Base-by-base conservation (phyloP, 2,888 invertebrate genomes). In the Agonopterix heracliana region DNA sequence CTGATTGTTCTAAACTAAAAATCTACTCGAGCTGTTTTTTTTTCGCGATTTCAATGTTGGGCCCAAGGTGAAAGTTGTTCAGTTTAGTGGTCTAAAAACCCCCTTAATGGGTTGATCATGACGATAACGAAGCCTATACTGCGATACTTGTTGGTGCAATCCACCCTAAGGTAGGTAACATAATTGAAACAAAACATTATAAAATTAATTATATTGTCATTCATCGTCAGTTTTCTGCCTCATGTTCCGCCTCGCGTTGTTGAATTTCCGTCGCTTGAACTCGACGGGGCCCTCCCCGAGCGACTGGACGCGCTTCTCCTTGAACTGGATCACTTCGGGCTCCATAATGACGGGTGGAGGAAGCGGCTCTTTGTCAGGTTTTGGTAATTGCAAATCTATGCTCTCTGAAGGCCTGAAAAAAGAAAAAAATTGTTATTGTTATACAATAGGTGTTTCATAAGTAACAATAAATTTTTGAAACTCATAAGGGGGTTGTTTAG, bases 221-320 rank as follows among this genome's bases (percentile, higher is more conserved):
- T 93, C 92, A 62, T 93, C 92, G 61, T 91, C 90, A 17, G 90
- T 56, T 73, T 94, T 90, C 69, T 92, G 91, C 51, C 94, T 80
- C 52, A 90, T 90, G 68, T 92, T 93, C 59, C 90, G 89, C 64
- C 91, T 92, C 1, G 73, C 67, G 51, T 82, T 85, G 52, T 85
- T 89, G 11, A 93, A 78, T 80, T 93, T 95, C 51, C 94, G 82
- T 66, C 92, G 94, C 65, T 94, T 95, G 68, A 95, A 95, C 51
- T 89, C 89, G 2, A 83, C 85, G 13, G 87, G 89, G 1, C 82
- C 90, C 0, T 83, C 83, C 9, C 87, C 89, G 4, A 93, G 75
- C 26, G 89, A 89, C 10, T 89, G 83, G 0, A 92, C 77, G 0
- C 87, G 89, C 67, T 91, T 93, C 63, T 93, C 93, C 60, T 90